phyloP scores from a whole-genome alignment of 2,113 vertebrate species.

The Sceloporus undulatus region DNA sequence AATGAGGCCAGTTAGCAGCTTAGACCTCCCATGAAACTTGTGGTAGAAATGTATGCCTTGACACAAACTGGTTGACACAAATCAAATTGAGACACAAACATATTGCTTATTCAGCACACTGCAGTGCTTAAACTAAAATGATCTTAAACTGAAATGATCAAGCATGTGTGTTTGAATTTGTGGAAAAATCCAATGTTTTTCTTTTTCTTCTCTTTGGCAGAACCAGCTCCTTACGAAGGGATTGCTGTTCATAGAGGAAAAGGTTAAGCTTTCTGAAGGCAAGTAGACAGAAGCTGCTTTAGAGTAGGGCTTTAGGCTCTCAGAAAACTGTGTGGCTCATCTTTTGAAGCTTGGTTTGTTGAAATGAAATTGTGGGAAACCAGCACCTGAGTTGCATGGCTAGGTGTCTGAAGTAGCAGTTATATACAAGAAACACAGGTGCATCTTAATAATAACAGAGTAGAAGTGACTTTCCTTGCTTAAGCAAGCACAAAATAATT shows the following conservation, averaged over 20 bases:
- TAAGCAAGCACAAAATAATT: background rate
- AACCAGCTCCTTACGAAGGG: slow-evolving; percentile 94
- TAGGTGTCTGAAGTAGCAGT: rapidly evolving
- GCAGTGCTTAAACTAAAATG: background rate
- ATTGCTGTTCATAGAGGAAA: slow-evolving; percentile 88
- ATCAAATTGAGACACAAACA: background rate
- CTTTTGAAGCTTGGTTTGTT: slow-evolving; percentile 46
- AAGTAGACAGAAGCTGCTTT: slow-evolving; percentile 58
- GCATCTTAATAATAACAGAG: background rate
- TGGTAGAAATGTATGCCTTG: background rate
- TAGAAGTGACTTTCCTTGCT: background rate
- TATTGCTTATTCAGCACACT: background rate
- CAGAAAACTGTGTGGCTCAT: slow-evolving; percentile 26
- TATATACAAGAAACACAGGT: background rate
- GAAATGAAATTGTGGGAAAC: slow-evolving; percentile 10
- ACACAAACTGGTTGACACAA: background rate
- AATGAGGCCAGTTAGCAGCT: background rate
- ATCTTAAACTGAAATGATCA: background rate
- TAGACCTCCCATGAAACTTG: background rate
- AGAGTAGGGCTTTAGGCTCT: background rate
- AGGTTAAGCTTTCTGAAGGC: slow-evolving; percentile 89
- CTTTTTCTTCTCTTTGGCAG: slow-evolving; percentile 80
- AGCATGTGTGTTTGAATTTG: slow-evolving; percentile 12
- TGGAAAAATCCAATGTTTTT: slow-evolving; percentile 46
- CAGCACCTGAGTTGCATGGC: slow-evolving; percentile 10